Percentiles rank a stretch among this genome's conserved stretches.
phyloP scores from a whole-genome alignment of 2,888 invertebrate genomes.

The Cepaea hortensis region DNA sequence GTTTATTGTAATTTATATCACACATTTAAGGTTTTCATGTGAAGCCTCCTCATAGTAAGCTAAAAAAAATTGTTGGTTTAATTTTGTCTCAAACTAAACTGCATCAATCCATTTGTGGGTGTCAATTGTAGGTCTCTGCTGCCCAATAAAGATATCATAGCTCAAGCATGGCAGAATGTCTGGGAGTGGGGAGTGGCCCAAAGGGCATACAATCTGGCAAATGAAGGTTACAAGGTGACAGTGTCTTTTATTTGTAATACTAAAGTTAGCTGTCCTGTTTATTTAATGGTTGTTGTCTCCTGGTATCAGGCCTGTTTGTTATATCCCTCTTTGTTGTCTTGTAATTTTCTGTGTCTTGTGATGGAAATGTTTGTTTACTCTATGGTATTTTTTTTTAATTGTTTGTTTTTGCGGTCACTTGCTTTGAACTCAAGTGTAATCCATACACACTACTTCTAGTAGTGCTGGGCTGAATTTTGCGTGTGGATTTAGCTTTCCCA shows the following conservation, averaged over 20 bases:
- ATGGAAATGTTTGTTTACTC: too few species aligned
- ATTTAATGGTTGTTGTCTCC: background rate
- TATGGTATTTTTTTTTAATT: too few species aligned
- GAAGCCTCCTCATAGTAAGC: too few species aligned
- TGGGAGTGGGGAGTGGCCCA: constrained; percentile 62
- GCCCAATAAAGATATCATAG: constrained; percentile 57
- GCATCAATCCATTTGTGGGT: background rate
- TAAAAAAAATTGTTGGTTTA: background rate
- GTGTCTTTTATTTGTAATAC: background rate
- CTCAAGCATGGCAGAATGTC: constrained; percentile 68
- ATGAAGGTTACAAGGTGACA: constrained; percentile 69
- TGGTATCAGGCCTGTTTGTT: background rate
- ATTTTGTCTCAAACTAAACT: background rate
- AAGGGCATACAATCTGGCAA: constrained; percentile 67
- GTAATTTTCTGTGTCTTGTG: too few species aligned
- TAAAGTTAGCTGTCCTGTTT: background rate
- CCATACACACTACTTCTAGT: too few species aligned
- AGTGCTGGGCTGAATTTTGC: too few species aligned
- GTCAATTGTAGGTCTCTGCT: constrained; percentile 37
- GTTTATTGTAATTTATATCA: too few species aligned
- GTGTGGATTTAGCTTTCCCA: too few species aligned
- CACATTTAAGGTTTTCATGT: too few species aligned
- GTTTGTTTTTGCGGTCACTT: too few species aligned
- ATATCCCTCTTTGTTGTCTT: too few species aligned
- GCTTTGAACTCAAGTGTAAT: too few species aligned